Evolutionary conservation across 2,797 vertebrate genomes (phyloP).

Genomic region (Erpetoichthys calabaricus): DNA sequence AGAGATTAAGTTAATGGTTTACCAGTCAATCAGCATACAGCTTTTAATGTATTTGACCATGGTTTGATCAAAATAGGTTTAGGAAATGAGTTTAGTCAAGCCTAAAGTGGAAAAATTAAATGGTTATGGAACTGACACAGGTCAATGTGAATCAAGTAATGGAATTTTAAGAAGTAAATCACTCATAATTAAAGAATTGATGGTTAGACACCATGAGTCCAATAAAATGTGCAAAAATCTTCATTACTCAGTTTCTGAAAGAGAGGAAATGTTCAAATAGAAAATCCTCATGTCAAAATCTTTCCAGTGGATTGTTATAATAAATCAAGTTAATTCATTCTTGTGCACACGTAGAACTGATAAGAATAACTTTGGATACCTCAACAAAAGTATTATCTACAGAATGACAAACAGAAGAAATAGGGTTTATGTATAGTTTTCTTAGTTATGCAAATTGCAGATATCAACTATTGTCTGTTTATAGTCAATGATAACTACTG

Average conservation of each 20-base stretch:
- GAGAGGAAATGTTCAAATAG: too few relatives aligned
- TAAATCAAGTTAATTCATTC: constrained; percentile 5
- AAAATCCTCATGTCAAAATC: background rate
- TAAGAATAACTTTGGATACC: constrained; percentile 1
- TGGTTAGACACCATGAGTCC: too few relatives aligned
- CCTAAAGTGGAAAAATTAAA: background rate
- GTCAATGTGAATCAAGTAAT: too few relatives aligned
- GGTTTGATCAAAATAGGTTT: constrained; percentile 1
- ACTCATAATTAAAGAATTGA: too few relatives aligned
- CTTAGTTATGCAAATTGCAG: constrained; percentile 2
- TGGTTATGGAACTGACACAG: too few relatives aligned
- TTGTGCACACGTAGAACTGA: constrained; percentile 3
- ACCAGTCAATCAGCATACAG: background rate
- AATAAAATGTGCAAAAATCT: too few relatives aligned
- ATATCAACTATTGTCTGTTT: constrained; percentile 8
- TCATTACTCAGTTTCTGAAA: too few relatives aligned
- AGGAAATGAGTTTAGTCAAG: background rate
- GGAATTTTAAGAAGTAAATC: too few relatives aligned
- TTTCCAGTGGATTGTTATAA: constrained; percentile 5
- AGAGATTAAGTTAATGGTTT: background rate
- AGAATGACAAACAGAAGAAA: constrained; percentile 3
- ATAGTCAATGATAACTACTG: constrained; percentile 6
- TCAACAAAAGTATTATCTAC: constrained; percentile 6
- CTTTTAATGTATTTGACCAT: background rate
- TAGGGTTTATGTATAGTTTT: background rate